Base-by-base conservation (phyloP, 1,140 invertebrate genomes). In the Orius insidiosus region DNA sequence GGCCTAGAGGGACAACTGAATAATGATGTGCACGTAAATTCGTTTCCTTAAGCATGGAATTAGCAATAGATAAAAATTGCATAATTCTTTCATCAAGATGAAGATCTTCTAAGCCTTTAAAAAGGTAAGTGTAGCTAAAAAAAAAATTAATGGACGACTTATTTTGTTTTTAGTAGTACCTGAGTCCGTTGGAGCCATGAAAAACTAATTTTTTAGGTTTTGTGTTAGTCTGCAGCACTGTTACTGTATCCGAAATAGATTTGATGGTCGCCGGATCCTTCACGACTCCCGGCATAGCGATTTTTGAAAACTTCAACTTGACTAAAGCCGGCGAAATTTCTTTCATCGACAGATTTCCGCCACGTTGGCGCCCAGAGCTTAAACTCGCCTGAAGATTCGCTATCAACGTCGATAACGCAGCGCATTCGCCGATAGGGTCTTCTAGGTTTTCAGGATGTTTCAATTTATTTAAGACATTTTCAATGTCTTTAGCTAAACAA, bases 21-120 rank as follows among this genome's bases (percentile, higher is more conserved):
- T 98, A 98, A 64, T 95, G 85, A 6, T 84, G 70, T 5, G 92
- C 92, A 54, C 80, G 68, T 5, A 45, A 42, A 11, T 32, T 9
- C 2, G 71, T 61, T 48, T 74, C 73, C 18, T 71, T 70, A 70
- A 95, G 76, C 75, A 96, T 88, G 0, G 84, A 87, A 60, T 98
- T 98, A 5, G 90, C 84, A 53, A 97, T 92, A 13, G 78, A 84
- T 8, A 98, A 64, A 57, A 98, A 84, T 60, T 98, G 95, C 95
- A 98, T 98, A 48, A 98, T 94, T 54, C 94, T 74, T 63, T 97
- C 92, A 60, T 99, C 96, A 45, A 98, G 66, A 68, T 97, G 92
- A 2, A 99, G 67, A 68, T 99, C 95, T 70, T 99, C 96, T 18
- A 97, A 66, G 0, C 95, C 95, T 70, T 98, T 98, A 58, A 98